phyloP scores from a whole-genome alignment of 2,888 invertebrate genomes.

The Steinernema scapterisci region DNA sequence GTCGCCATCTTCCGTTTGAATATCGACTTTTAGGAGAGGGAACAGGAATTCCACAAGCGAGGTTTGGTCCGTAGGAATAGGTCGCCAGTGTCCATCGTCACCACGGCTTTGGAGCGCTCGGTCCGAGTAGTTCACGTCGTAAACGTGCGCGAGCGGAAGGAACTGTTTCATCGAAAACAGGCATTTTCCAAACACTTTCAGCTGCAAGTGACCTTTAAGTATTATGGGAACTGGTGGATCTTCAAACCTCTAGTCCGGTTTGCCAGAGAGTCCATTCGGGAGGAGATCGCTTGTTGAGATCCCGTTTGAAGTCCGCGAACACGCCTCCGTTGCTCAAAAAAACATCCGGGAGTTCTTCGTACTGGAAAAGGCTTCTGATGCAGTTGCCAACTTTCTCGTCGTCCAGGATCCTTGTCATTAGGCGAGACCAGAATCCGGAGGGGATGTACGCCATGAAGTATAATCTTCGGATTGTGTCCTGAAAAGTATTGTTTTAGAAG shows the following conservation, averaged over 20 bases:
- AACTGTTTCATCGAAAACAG: constrained; percentile 84
- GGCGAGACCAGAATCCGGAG: constrained; percentile 93
- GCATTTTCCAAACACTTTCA: constrained; percentile 77
- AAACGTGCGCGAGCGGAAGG: constrained; percentile 59
- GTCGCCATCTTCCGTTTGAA: constrained; percentile 12
- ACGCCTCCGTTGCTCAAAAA: constrained; percentile 34
- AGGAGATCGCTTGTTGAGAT: constrained; percentile 20
- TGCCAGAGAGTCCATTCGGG: constrained; percentile 90
- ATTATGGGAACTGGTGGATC: background rate
- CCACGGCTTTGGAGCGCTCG: constrained; percentile 48
- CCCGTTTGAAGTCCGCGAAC: constrained; percentile 33
- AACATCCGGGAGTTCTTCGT: constrained; percentile 34
- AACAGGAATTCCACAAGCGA: constrained; percentile 58
- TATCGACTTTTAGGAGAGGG: constrained; percentile 43
- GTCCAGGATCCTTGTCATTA: constrained; percentile 77
- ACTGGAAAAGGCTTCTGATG: constrained; percentile 22
- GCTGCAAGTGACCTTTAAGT: constrained; percentile 34
- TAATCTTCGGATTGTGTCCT: constrained; percentile 66
- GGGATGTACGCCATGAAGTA: constrained; percentile 89
- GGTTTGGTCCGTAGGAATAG: constrained; percentile 42
- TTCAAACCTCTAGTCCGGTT: constrained; percentile 81
- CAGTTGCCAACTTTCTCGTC: constrained; percentile 47
- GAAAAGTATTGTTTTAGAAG: constrained; percentile 36
- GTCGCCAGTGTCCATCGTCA: constrained; percentile 58
- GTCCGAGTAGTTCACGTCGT: constrained; percentile 61